Conservation (phyloP, 2,797 vertebrate species). For the Epinephelus awoara region DNA sequence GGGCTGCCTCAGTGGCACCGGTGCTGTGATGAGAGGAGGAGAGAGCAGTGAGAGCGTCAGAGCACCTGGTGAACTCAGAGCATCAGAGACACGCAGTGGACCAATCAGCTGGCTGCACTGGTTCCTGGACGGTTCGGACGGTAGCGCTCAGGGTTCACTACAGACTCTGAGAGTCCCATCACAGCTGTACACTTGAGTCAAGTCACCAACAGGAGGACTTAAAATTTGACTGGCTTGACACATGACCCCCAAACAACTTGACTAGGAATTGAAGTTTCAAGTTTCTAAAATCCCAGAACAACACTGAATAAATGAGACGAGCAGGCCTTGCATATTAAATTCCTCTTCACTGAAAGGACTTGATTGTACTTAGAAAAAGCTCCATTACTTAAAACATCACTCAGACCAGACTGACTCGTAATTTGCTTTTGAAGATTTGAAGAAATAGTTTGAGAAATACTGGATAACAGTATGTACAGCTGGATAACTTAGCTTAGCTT, state of each 20-base stretch:
- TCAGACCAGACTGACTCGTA: not conserved
- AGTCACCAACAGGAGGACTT: not conserved
- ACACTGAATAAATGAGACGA: not conserved
- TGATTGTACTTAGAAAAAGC: not conserved
- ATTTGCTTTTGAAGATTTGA: not conserved
- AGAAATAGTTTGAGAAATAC: not conserved
- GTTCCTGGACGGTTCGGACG: slow-evolving; percentile 19
- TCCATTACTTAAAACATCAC: not conserved
- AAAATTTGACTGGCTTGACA: not conserved
- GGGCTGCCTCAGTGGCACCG: slow-evolving; percentile 18
- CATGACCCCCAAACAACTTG: not conserved
- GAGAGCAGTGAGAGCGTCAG: not conserved
- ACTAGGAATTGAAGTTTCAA: slow-evolving; percentile 17
- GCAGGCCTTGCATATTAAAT: not conserved
- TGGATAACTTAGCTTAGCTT: not conserved
- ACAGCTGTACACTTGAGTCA: not conserved
- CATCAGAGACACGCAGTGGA: slow-evolving; percentile 20
- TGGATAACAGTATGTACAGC: too few relatives aligned
- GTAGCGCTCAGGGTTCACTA: not conserved
- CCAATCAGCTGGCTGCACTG: slow-evolving; percentile 47
- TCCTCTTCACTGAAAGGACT: not conserved
- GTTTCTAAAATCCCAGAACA: not conserved
- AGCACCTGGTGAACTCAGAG: slow-evolving; percentile 21
- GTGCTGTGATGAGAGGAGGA: slow-evolving; percentile 2
- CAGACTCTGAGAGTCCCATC: not conserved